phyloP scores from a whole-genome alignment of 1,140 invertebrate species.

The Drosophila murphyi region DNA sequence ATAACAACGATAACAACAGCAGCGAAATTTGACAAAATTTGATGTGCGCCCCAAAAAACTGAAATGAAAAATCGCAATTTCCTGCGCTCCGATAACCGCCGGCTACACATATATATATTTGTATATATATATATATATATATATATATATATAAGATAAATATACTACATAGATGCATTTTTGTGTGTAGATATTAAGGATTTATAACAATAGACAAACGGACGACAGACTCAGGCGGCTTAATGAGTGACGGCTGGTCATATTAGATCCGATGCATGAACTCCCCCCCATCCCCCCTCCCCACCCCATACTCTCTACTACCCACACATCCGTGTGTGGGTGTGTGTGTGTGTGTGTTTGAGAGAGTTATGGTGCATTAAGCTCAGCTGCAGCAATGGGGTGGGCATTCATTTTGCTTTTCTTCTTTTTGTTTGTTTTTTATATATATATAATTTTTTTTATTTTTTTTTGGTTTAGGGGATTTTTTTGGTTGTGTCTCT shows the following conservation, averaged over 20 bases:
- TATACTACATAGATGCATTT: constrained; percentile 7
- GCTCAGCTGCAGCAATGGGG: constrained; percentile 42
- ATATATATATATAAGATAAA: constrained; percentile 11
- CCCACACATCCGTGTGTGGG: background rate
- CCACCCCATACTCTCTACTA: background rate
- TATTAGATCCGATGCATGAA: constrained; percentile 72
- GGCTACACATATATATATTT: constrained; percentile 47
- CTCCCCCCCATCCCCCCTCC: background rate
- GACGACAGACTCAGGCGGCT: constrained; percentile 59
- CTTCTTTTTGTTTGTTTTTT: background rate
- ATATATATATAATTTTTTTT: background rate
- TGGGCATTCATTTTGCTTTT: constrained; percentile 14
- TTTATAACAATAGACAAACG: constrained; percentile 63
- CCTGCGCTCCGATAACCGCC: constrained; percentile 69
- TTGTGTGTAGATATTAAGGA: constrained; percentile 31
- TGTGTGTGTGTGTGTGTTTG: constrained; percentile 30
- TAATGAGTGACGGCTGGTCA: constrained; percentile 81
- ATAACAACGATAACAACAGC: constrained; percentile 31
- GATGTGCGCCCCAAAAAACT: constrained; percentile 62
- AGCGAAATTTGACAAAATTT: constrained; percentile 77
- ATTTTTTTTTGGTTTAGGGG: constrained; percentile 1
- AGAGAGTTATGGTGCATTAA: constrained; percentile 75
- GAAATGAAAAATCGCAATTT: constrained; percentile 82
- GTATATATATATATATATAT: constrained; percentile 27
- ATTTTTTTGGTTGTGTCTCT: constrained; percentile 23